Evolutionary conservation across 2,797 vertebrate species (phyloP).

Genomic region (Loriculus beryllinus): DNA sequence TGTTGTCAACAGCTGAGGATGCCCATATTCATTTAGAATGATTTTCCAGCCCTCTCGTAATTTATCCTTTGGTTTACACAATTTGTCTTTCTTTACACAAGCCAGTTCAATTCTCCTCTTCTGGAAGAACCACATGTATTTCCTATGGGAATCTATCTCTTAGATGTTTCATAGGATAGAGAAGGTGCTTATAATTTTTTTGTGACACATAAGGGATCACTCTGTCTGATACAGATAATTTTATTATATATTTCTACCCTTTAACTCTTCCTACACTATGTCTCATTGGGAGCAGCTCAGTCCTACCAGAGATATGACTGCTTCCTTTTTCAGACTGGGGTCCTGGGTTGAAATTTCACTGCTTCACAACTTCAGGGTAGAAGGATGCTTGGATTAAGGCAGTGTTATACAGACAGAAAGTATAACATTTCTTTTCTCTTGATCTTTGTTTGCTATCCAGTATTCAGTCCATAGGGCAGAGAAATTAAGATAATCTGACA

Average conservation of each 20-base stretch:
- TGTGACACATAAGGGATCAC: neutral
- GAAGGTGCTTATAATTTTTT: neutral
- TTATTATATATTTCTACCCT: neutral
- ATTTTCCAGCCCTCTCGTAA: neutral
- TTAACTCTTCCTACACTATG: neutral
- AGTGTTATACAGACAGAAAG: neutral
- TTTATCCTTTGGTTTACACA: neutral
- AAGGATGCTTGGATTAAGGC: neutral
- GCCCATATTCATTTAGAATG: neutral
- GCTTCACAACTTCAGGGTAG: neutral
- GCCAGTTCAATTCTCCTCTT: neutral
- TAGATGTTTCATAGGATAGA: neutral
- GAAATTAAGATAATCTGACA: slow-evolving; percentile 23
- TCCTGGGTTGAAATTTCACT: neutral
- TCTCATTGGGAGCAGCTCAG: neutral
- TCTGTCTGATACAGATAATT: neutral
- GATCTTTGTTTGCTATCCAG: neutral
- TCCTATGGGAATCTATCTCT: neutral
- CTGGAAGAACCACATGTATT: neutral
- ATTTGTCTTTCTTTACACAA: neutral
- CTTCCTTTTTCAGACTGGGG: neutral
- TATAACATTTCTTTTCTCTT: neutral
- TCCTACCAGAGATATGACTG: neutral
- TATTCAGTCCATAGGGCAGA: neutral
- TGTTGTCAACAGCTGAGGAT: neutral